Conservation (phyloP, 2,113 vertebrate genomes). For the Tretioscincus oriximinensis region DNA sequence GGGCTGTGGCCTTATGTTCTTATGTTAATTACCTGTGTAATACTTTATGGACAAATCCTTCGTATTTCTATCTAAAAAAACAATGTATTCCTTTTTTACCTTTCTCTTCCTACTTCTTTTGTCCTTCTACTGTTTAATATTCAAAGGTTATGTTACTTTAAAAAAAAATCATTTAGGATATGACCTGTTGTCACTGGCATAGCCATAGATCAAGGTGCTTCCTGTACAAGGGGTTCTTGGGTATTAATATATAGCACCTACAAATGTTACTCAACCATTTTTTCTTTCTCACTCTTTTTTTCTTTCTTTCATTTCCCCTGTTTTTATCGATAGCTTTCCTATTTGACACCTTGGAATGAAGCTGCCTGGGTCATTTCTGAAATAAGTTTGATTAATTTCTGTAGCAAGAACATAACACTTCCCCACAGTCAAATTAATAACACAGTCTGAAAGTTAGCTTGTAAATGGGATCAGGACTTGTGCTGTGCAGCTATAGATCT, state of each 20-base stretch:
- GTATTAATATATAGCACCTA: not conserved
- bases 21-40: too few relatives aligned
- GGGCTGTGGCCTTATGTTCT: too few relatives aligned
- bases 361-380: slow-evolving; percentile 20
- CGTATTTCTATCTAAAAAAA: not conserved
- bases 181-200: not conserved
- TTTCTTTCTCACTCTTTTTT: not conserved
- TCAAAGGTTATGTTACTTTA: not conserved
- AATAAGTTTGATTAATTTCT: slow-evolving; percentile 39
- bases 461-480: slow-evolving; percentile 19
- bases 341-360: slow-evolving; percentile 14
- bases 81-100: not conserved
- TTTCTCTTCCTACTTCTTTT: not conserved
- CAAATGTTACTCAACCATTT: slow-evolving; percentile 3
- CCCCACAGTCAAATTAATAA: slow-evolving; percentile 14
- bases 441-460: slow-evolving; percentile 17
- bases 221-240: not conserved
- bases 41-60: not conserved
- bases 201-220: not conserved
- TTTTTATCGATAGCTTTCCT: not conserved
- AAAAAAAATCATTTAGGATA: not conserved
- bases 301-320: not conserved
- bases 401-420: slow-evolving; percentile 22
- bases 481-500: not conserved
- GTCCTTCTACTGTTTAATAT: not conserved